Percentiles rank a stretch among this genome's conserved stretches.
These are phyloP conservation scores for Karalla daura DNA, from an alignment of 2,797 vertebrate genomes.

Conservation along the genomic window DNA sequence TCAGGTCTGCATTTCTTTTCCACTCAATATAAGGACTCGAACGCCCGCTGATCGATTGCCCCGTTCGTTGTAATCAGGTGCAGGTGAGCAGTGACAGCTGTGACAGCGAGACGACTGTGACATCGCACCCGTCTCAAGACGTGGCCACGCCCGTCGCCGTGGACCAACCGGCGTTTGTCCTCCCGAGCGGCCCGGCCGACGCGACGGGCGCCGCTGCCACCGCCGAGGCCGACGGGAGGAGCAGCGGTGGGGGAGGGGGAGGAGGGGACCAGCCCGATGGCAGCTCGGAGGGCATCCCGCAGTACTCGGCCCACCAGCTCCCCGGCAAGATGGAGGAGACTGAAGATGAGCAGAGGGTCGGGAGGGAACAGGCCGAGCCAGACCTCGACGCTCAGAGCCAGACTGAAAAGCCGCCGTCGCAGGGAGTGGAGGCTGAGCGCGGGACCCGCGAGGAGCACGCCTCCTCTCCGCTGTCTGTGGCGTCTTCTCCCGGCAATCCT, in stretches of 20 bases:
- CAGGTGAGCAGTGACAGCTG: slow-evolving; percentile 96
- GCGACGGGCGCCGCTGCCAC: slow-evolving; percentile 15
- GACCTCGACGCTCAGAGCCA: slow-evolving; percentile 5
- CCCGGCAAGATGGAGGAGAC: slow-evolving; percentile 56
- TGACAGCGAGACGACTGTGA: slow-evolving; percentile 97
- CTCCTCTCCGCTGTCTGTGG: not conserved
- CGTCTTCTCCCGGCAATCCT: slow-evolving; percentile 2
- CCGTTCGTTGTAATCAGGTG: slow-evolving; percentile 77
- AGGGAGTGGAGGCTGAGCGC: not conserved
- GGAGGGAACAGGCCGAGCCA: not conserved
- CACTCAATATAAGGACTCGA: not conserved
- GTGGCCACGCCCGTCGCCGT: slow-evolving; percentile 79
- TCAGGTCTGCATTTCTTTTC: no score
- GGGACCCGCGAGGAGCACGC: not conserved
- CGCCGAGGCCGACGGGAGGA: slow-evolving; percentile 25
- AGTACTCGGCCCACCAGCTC: slow-evolving; percentile 86
- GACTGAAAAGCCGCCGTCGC: slow-evolving; percentile 15
- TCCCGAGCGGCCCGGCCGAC: slow-evolving; percentile 48
- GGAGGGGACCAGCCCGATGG: slow-evolving; percentile 46
- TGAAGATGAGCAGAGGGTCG: not conserved
- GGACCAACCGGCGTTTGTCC: slow-evolving; percentile 78
- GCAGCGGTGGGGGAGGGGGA: slow-evolving; percentile 30
- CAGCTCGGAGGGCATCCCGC: slow-evolving; percentile 73
- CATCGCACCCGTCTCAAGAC: slow-evolving; percentile 85
- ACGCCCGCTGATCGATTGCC: not conserved